These are phyloP conservation scores for Ovis aries DNA, from an alignment of 2,113 vertebrate species.

Conservation along the genomic window ARS-UI_Ramb_v3.0 NC_056072.1:47940501-47941000, in stretches of 20 bases:
- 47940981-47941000: neutral
- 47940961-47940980: neutral
- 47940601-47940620: neutral
- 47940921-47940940: neutral
- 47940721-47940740: neutral
- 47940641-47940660: neutral
- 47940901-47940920: neutral
- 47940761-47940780: neutral
- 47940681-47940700: neutral
- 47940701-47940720: neutral
- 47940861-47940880: neutral
- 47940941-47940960: fast-evolving
- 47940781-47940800: neutral
- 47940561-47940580: neutral
- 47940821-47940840: neutral
- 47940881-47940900: neutral
- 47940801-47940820: neutral
- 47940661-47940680: neutral
- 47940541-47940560: neutral
- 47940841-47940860: neutral
- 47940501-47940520: neutral
- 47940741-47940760: neutral
- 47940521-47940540: neutral
- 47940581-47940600: neutral
- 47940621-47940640: neutral